Evolutionary conservation across 1,140 invertebrate species (phyloP), one percentile per base, ranked within the genome.

Genomic region (Kradibia gibbosae): DNA sequence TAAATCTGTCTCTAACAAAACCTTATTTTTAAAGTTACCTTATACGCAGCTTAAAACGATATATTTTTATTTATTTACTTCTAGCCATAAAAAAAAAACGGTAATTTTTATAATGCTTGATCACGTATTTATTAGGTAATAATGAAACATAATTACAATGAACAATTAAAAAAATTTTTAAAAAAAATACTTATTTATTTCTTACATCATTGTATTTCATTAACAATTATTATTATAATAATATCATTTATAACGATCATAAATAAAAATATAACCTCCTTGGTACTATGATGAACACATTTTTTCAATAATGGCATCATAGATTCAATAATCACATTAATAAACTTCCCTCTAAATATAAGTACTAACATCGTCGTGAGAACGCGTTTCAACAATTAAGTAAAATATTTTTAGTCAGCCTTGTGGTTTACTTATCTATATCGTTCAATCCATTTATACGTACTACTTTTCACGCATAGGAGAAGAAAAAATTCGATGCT

Each of bases 141-240:
- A 22, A 11, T n/a, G 45, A 45, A 42, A 10, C 25, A 45, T 42
- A 8, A 45, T 42, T 39, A 45, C 20, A 45, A 45, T 45, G n/a
- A 71, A 71, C 45, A 39, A 45, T 71, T 25, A 42, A 67, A 42
- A 45, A 45, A 13, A 71, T 42, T 28, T 25, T 71, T 71, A 71
- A 45, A 39, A 67, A 36, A 39, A 15, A 39, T 67, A 39, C 34
- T 67, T 36, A 36, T 20, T 67, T 39, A 39, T 36, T 22, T 31
- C 62, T 67, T 17, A 39, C 34, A 67, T 67, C 5, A 39, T 22
- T 36, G 3, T 67, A n/a, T 22, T n/a, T n/a, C n/a, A n/a, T n/a
- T n/a, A n/a, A n/a, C n/a, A n/a, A n/a, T n/a, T n/a, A n/a, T n/a
- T n/a, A n/a, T n/a, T n/a, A n/a, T n/a, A n/a, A n/a, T n/a, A n/a